phyloP scores from a whole-genome alignment of 2,888 invertebrate species.

The Polyommatus icarus region DNA sequence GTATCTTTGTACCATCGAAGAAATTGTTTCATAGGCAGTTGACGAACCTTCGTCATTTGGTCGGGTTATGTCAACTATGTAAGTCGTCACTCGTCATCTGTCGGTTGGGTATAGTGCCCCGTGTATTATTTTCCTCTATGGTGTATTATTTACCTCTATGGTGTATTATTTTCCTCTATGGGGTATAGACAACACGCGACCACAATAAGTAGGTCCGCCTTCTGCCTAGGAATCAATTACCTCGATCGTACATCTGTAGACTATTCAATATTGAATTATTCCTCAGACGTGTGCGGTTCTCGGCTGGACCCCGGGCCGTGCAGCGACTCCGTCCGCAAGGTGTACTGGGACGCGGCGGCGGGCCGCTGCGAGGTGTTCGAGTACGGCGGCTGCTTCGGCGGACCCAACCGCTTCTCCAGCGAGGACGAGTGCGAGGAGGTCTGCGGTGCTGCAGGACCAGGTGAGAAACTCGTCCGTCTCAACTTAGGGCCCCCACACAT shows the following conservation, averaged over 20 bases:
- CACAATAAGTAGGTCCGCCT: too few species aligned
- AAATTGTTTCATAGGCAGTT: too few species aligned
- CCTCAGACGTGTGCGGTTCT: constrained; percentile 86
- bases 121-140: too few species aligned
- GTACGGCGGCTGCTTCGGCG: constrained; percentile 92
- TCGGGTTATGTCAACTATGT: too few species aligned
- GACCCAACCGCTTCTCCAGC: constrained; percentile 90
- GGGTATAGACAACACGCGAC: too few species aligned
- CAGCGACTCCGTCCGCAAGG: constrained; percentile 82
- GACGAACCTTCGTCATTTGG: too few species aligned
- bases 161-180: too few species aligned
- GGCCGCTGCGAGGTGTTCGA: constrained; percentile 85
- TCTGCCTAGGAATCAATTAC: too few species aligned
- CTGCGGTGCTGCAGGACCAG: constrained; percentile 73
- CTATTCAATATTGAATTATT: not conserved
- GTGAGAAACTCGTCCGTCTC: constrained; percentile 44
- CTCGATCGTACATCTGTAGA: not conserved
- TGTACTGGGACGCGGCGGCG: constrained; percentile 83
- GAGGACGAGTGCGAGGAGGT: constrained; percentile 86
- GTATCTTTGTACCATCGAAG: too few species aligned
- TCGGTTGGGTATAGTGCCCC: too few species aligned
- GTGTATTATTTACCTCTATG: too few species aligned
- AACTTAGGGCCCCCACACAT: not conserved
- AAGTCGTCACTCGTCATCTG: too few species aligned
- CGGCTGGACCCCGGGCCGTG: constrained; percentile 86